Evolutionary conservation across 2,797 vertebrate species (phyloP).

Genomic region (Rallus crepitans): DNA sequence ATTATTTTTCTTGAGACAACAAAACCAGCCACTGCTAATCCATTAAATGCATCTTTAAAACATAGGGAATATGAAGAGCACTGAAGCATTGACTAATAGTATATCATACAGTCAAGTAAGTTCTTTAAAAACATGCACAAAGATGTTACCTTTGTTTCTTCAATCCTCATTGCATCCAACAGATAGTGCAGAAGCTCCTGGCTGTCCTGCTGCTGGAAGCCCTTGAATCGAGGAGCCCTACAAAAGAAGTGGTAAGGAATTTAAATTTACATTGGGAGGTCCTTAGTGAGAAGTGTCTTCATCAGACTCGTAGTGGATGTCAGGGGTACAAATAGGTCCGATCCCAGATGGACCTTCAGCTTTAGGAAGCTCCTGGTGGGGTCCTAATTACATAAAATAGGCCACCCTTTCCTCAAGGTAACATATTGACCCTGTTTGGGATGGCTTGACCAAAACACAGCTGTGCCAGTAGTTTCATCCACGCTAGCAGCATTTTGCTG

Average conservation of each 20-base stretch:
- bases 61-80: not conserved
- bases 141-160: slow-evolving; percentile 92
- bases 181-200: slow-evolving; percentile 97
- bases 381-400: not conserved
- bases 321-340: not conserved
- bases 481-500: not conserved
- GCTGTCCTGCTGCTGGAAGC: slow-evolving; percentile 98
- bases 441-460: not conserved
- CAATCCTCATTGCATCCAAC: slow-evolving; percentile 93
- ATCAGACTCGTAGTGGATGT: not conserved
- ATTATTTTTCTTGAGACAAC: not conserved
- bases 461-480: not conserved
- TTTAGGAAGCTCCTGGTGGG: not conserved
- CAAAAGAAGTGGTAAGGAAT: not conserved
- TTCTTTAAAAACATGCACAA: not conserved
- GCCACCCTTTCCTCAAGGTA: not conserved
- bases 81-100: not conserved
- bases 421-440: not conserved
- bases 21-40: not conserved
- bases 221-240: slow-evolving; percentile 96
- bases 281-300: not conserved
- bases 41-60: not conserved
- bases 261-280: not conserved
- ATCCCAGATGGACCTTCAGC: not conserved
- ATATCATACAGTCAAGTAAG: not conserved